These are phyloP conservation scores for Thysanoteuthis rhombus DNA, from an alignment of 2,888 invertebrate genomes.

Conservation along the genomic window DNA sequence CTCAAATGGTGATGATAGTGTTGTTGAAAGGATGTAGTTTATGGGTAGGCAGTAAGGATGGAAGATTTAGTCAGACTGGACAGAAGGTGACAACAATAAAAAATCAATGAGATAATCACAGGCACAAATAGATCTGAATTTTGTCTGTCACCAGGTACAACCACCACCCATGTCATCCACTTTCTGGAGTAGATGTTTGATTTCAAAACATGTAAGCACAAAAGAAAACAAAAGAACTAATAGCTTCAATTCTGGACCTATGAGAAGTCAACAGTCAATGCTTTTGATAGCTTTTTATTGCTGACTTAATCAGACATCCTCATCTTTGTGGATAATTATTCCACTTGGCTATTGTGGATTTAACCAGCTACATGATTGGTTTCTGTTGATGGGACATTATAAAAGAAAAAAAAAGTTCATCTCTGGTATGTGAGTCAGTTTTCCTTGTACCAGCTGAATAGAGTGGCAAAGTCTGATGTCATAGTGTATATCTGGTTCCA, in stretches of 20 bases:
- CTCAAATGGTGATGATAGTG: not conserved
- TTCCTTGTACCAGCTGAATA: too few species aligned
- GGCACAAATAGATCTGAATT: not conserved
- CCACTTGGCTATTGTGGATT: not conserved
- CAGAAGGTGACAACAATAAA: not conserved
- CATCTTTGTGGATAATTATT: not conserved
- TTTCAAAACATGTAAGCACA: slow-evolving; percentile 1
- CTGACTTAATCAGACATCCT: not conserved
- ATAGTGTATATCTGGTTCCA: too few species aligned
- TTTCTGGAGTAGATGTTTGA: not conserved
- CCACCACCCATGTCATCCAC: not conserved
- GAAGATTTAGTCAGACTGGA: not conserved
- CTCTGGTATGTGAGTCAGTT: too few species aligned
- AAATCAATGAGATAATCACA: not conserved
- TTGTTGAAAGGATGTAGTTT: not conserved
- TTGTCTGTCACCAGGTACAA: not conserved
- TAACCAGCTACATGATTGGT: not conserved
- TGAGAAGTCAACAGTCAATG: not conserved
- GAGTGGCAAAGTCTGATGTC: too few species aligned
- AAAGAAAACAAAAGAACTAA: not conserved
- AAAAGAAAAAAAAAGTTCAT: too few species aligned
- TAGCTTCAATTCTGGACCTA: not conserved
- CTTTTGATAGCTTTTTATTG: not conserved
- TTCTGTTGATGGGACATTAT: too few species aligned
- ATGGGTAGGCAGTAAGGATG: not conserved